Base-by-base conservation (phyloP, 2,888 invertebrate genomes). In the Esperia sulphurella region DNA sequence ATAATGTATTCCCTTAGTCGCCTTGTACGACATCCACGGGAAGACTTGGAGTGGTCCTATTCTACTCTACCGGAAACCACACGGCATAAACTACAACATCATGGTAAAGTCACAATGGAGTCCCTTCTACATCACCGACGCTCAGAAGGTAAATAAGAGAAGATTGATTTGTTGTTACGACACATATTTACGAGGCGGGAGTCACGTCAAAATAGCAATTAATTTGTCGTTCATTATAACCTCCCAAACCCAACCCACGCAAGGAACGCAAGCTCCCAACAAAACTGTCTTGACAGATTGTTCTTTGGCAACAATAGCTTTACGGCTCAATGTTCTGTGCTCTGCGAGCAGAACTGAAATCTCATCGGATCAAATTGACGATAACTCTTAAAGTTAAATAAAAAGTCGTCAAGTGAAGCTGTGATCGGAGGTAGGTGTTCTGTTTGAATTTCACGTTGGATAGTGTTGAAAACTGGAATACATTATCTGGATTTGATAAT, bases 361-460 rank as follows among this genome's bases (percentile, higher is more conserved):
- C 73, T 86, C 84, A 85, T 83, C 78, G 70, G 62, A 77, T 64
- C 75, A 82, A 85, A 85, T 84, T 83, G 83, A 75, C 69, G 75
- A 60, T 61, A 58, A 66, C 61, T 59, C 60, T 69, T 58, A 51
- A 61, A 57, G 51, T 51, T 49, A 53, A 48, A 44, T 63, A 68
- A 67, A 63, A 63, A 53, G 46, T 54, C 51, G 45, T 38, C 44
- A 45, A 30, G 39, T 14, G 9, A 8, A n/a, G 9, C 21, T 5
- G 21, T 5, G 21, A 21, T 21, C 21, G 21, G 3, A 21, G 21
- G 21, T 21, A 5, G 3, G 21, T 3, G 21, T 21, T 21, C 21
- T 21, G 21, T 21, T 21, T 21, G 21, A 3, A 21, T 21, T 21
- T 21, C 21, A 21, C 21, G 21, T 21, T 21, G 21, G 5, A 21